Evolutionary conservation across 2,888 invertebrate genomes (phyloP).

Genomic region (Lumbricus terrestris): DNA sequence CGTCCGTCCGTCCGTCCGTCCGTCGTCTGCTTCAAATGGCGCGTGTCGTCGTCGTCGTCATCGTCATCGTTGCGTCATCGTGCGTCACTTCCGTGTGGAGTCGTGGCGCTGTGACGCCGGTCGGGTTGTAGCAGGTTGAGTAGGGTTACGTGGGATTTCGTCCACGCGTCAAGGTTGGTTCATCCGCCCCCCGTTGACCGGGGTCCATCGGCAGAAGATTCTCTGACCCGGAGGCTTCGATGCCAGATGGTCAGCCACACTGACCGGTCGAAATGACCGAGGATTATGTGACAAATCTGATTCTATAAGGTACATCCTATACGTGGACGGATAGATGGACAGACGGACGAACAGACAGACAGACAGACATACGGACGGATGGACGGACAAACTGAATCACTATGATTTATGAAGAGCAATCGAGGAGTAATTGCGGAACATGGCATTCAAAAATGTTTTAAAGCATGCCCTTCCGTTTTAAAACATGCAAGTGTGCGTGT

Average conservation of each 20-base stretch:
- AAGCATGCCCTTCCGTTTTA: no score
- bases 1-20: no score
- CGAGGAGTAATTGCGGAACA: no score
- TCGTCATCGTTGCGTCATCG: slow-evolving; percentile 15
- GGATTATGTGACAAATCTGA: not conserved
- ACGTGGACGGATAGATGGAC: not conserved
- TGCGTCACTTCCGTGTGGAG: slow-evolving; percentile 11
- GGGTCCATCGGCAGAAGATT: not conserved
- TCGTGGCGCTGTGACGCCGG: not conserved
- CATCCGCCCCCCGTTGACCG: not conserved
- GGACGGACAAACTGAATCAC: no score
- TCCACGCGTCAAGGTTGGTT: not conserved
- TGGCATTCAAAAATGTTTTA: no score
- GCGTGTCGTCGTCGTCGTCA: not conserved
- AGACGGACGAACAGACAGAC: not conserved
- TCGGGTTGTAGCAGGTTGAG: not conserved
- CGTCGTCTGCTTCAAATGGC: slow-evolving; percentile 3
- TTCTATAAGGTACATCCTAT: not conserved
- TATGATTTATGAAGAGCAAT: no score
- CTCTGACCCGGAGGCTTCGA: not conserved
- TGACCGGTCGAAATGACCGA: not conserved
- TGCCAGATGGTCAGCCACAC: not conserved
- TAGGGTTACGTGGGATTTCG: not conserved
- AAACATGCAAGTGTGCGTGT: no score
- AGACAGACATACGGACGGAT: no score